Evolutionary conservation across 2,113 vertebrate species (phyloP), one percentile per base, ranked within the genome.

Genomic region (Oncorhynchus clarkii): DNA sequence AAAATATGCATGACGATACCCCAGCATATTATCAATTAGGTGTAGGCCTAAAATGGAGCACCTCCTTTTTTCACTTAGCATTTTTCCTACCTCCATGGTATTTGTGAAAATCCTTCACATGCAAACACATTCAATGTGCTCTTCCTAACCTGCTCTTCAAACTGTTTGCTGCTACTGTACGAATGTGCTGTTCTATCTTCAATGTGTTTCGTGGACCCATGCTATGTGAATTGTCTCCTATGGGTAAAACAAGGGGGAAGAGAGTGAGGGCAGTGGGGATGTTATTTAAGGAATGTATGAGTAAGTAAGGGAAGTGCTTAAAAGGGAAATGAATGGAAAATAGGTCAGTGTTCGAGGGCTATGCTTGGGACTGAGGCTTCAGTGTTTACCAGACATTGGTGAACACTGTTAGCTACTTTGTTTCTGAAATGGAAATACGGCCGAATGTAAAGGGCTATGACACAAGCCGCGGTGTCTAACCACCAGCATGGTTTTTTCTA

Each of bases 401-500:
- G 24, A 74, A 74, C 29, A 4, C 20, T 34, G 68, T 51, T 70
- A 77, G 60, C 80, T 73, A 51, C 74, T 83, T 72, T 67, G 75
- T 77, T 78, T 72, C 22, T 51, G 8, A 83, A 75, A 78, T 73
- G 66, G 20, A 72, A 71, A 49, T 12, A 59, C 67, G 78, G 82
- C 79, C 77, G 76, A 82, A 76, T 84, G 84, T 81, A 75, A 79
- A 78, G 70, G 70, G 69, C 29, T 67, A 24, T 29, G 74, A 71
- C 70, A 48, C 70, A 75, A 77, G 39, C 74, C 54, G 27, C 60
- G 45, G 39, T 79, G 70, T 70, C 68, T 26, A 69, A 70, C 72
- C 48, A 59, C 45, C 62, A 73, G 59, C 8, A 67, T 77, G 34
- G 65, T 83, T 84, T 83, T 84, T 88, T 82, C 78, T 85, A 81